A percentile compares a stretch with the other conserved stretches of the same genome.
These are phyloP conservation scores for Chrysaora quinquecirrha DNA, from an alignment of 30 jellyfish, hydroid and myxozoan species.

Conservation along the genomic window DNA sequence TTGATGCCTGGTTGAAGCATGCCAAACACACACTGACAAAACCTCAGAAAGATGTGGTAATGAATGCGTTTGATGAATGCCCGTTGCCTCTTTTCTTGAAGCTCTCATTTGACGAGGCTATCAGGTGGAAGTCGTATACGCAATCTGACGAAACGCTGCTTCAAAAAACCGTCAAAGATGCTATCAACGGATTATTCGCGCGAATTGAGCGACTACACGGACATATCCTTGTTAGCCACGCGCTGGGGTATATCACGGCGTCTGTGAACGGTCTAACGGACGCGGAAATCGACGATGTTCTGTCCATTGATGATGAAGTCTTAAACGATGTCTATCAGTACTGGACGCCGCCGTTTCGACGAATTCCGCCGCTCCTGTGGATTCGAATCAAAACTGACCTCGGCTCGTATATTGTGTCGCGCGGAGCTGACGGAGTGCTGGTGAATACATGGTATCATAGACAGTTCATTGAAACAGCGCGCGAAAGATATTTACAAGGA, in stretches of 20 bases:
- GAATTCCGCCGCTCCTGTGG: conserved; percentile 92
- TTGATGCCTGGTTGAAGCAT: conserved; percentile 83
- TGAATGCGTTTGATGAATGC: conserved; percentile 54
- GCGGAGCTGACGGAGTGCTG: conserved; percentile 80
- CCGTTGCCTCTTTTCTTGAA: conserved; percentile 84
- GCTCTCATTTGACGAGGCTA: conserved; percentile 84
- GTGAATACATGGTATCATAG: conserved; percentile 91
- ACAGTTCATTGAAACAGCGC: conserved; percentile 86
- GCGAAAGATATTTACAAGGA: conserved; percentile 62
- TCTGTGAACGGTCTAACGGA: conserved; percentile 85
- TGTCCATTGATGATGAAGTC: conserved; percentile 89
- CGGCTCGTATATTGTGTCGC: conserved; percentile 81
- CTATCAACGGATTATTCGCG: conserved; percentile 74
- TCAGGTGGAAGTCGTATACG: conserved; percentile 79
- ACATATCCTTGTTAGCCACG: conserved; percentile 67
- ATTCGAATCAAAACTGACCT: conserved; percentile 77
- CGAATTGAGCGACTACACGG: conserved; percentile 88
- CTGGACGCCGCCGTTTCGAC: conserved; percentile 95
- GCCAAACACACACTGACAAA: conserved; percentile 51
- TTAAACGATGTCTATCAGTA: conserved; percentile 90
- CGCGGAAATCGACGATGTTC: conserved; percentile 83
- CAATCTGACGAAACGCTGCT: conserved; percentile 47
- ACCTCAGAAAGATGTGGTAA: conserved; percentile 56
- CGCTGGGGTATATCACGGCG: conserved; percentile 83
- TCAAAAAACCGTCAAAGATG: conserved; percentile 56